Evolutionary conservation across 2,797 vertebrate species (phyloP).

Genomic region (Lerista edwardsae): DNA sequence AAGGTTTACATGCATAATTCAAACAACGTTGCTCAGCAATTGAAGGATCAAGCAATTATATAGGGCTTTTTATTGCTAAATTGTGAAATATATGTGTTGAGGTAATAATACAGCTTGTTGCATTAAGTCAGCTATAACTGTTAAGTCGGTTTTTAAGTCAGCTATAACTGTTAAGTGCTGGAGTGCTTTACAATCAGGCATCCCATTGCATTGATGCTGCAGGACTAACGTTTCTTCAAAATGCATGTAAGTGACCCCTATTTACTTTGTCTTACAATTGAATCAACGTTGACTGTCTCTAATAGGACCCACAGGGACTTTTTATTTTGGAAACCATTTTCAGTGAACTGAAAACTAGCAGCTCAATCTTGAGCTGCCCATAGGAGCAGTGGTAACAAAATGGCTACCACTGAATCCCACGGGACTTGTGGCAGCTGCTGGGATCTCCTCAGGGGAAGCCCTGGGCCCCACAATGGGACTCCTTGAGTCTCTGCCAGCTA

Average conservation of each 20-base stretch:
- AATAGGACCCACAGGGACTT: neutral
- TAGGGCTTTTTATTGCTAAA: slow-evolving; percentile 51
- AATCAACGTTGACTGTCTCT: neutral
- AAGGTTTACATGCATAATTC: slow-evolving; percentile 69
- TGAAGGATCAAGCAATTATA: slow-evolving; percentile 57
- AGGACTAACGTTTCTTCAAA: neutral
- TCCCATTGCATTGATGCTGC: neutral
- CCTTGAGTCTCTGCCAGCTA: too few relatives aligned
- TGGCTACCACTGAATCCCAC: too few relatives aligned
- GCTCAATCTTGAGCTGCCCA: too few relatives aligned
- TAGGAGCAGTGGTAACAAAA: too few relatives aligned
- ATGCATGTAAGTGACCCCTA: neutral
- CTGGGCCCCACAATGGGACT: too few relatives aligned
- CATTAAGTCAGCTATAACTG: neutral
- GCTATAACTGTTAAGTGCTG: neutral
- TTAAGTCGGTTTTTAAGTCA: slow-evolving; percentile 21
- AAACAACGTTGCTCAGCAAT: slow-evolving; percentile 56
- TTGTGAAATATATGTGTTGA: slow-evolving; percentile 60
- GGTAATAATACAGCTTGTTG: slow-evolving; percentile 46
- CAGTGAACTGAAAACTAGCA: neutral
- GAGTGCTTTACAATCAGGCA: neutral
- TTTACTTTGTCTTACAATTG: neutral
- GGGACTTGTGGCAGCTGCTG: too few relatives aligned
- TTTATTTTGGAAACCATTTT: neutral
- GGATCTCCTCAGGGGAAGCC: too few relatives aligned